A percentile compares a stretch with the other conserved stretches of the same genome.
Conservation (phyloP, 2,113 vertebrate species). For the Anhinga anhinga region DNA sequence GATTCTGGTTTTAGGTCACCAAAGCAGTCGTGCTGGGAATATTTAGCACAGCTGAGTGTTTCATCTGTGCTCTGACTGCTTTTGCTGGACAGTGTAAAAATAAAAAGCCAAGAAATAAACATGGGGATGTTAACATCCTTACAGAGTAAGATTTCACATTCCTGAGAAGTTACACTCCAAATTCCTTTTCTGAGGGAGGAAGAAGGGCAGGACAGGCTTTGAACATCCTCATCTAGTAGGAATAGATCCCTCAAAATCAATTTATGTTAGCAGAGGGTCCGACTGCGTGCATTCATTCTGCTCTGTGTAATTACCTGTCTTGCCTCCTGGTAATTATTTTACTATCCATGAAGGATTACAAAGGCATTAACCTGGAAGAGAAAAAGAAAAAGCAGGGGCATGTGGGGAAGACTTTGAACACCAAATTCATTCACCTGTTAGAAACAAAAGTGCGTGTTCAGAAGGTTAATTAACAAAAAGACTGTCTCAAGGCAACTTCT, state of each 20-base stretch:
- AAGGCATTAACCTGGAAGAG: conserved; percentile 7
- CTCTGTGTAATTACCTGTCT: not conserved
- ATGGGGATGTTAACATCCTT: not conserved
- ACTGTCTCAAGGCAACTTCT: conserved; percentile 40
- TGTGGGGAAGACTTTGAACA: conserved; percentile 30
- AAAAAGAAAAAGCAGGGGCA: not conserved
- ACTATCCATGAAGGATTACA: conserved; percentile 4
- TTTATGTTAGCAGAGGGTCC: not conserved
- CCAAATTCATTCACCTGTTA: conserved; percentile 7
- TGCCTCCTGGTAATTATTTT: conserved; percentile 7
- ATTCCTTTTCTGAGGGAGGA: not conserved
- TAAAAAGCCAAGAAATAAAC: not conserved
- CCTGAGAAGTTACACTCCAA: not conserved
- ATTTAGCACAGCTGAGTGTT: not conserved
- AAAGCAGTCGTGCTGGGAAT: not conserved
- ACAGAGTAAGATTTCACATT: not conserved
- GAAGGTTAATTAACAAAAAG: conserved; percentile 31
- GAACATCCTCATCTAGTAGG: not conserved
- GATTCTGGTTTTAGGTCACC: not conserved
- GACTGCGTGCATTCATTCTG: not conserved
- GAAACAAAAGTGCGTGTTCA: not conserved
- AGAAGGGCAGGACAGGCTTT: not conserved
- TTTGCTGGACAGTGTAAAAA: not conserved
- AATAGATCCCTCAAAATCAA: not conserved
- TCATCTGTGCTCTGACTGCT: not conserved